These are phyloP conservation scores for Conus ventricosus DNA, from an alignment of 1,140 invertebrate species.

Conservation along the genomic window DNA sequence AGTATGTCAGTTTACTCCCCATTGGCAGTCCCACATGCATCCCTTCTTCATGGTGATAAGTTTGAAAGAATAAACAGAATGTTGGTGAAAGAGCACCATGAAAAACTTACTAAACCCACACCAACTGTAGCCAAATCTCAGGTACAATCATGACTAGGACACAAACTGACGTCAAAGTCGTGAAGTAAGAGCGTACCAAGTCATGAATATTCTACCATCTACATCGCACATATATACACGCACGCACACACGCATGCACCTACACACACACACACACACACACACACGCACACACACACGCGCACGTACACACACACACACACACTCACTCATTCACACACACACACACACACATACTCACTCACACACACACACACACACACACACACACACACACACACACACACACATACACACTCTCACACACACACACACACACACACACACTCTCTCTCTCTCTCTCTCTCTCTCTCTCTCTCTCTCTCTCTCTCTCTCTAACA, in stretches of 20 bases:
- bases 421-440: neutral
- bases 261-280: neutral
- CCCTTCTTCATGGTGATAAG: no score
- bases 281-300: neutral
- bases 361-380: neutral
- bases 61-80: no score
- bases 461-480: neutral
- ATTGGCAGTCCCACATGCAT: no score
- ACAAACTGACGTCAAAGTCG: no score
- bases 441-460: neutral
- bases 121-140: no score
- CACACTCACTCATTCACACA: neutral
- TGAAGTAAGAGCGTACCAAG: no score
- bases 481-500: conserved; percentile 2
- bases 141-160: no score
- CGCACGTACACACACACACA: neutral
- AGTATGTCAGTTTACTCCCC: no score
- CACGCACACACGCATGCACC: neutral
- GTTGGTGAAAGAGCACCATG: no score
- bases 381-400: neutral
- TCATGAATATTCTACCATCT: no score
- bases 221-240: neutral
- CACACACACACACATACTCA: neutral
- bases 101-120: no score
- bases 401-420: neutral